phyloP scores from a whole-genome alignment of 1,140 invertebrate species.

The Galleria mellonella region DNA sequence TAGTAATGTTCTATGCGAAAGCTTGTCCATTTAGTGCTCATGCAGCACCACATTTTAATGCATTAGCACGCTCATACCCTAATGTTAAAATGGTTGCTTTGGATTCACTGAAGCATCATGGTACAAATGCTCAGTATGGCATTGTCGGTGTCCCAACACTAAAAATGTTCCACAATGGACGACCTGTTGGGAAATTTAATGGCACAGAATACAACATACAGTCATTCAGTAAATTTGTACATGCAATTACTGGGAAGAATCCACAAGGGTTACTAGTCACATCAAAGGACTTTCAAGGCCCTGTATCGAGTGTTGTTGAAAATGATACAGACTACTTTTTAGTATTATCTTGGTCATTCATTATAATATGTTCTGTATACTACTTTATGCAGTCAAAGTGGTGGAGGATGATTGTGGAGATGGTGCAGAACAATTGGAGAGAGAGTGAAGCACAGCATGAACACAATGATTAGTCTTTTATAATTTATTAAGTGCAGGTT shows the following conservation, averaged over 20 bases:
- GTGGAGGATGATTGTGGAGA: constrained; percentile 88
- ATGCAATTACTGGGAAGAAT: constrained; percentile 84
- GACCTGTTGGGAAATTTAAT: constrained; percentile 91
- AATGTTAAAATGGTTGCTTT: constrained; percentile 91
- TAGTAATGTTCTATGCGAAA: constrained; percentile 92
- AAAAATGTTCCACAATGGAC: constrained; percentile 94
- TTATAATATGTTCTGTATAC: constrained; percentile 84
- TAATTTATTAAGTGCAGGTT: constrained; percentile 6
- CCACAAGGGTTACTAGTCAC: constrained; percentile 79
- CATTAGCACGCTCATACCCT: constrained; percentile 88
- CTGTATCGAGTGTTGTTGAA: constrained; percentile 82
- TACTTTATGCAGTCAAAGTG: constrained; percentile 86
- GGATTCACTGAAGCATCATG: constrained; percentile 89
- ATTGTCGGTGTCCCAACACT: constrained; percentile 95
- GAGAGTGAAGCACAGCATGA: constrained; percentile 93
- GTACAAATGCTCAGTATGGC: constrained; percentile 94
- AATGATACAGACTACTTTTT: constrained; percentile 89
- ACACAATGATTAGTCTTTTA: constrained; percentile 78
- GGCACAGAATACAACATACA: constrained; percentile 87
- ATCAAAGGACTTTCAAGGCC: constrained; percentile 86
- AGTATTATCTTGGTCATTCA: constrained; percentile 90
- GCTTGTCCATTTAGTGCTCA: constrained; percentile 93
- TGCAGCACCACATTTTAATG: constrained; percentile 93
- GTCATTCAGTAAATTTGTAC: constrained; percentile 88
- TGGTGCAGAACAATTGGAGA: constrained; percentile 90